Evolutionary conservation across 1,140 invertebrate species (phyloP), one percentile per base, ranked within the genome.

Genomic region (Drosophila kohkoa): DNA sequence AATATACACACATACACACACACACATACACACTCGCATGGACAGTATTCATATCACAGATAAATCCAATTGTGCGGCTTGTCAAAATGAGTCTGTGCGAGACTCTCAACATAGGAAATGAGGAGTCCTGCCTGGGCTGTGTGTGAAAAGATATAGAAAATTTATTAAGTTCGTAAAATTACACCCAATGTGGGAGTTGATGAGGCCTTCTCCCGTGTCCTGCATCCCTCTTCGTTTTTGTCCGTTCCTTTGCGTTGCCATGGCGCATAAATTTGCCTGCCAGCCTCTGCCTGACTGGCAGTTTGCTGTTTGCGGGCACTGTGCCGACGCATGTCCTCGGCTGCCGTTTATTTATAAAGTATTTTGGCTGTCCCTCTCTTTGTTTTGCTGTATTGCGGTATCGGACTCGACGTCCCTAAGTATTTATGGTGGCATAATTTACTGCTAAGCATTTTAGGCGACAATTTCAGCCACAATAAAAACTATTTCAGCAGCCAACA

Each of bases 101-200:
- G 15, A 65, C 16, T 62, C n/a, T 60, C 3, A 5, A 46, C 32
- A 25, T 25, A 25, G 20, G 20, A 25, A 25, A 25, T 32, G 32
- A 46, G n/a, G 5, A 2, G 25, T 81, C 58, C 52, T 11, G 54
- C 16, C 52, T 11, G 54, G 16, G 54, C 13, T 68, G 69, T 70
- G 46, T 76, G 63, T 68, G 60, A 66, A 87, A 88, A 88, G 83
- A 88, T 88, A 88, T 89, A 89, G 85, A 74, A 83, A 89, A 88
- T 88, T 83, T 88, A 88, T 89, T 88, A 88, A 88, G 83, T 88
- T 85, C 85, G 75, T 81, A 81, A 88, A 89, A 89, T 88, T 87
- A 70, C 66, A 70, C 67, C 75, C 72, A 58, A 62, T 41, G 13
- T 10, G 54, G 60, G 28, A 48, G 58, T n/a, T 5, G 2, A n/a